Percentiles rank a stretch among this genome's conserved stretches.
These are phyloP conservation scores for Elephantulus edwardii DNA, from an alignment of 2,113 vertebrate genomes.

Conservation along the genomic window DNA sequence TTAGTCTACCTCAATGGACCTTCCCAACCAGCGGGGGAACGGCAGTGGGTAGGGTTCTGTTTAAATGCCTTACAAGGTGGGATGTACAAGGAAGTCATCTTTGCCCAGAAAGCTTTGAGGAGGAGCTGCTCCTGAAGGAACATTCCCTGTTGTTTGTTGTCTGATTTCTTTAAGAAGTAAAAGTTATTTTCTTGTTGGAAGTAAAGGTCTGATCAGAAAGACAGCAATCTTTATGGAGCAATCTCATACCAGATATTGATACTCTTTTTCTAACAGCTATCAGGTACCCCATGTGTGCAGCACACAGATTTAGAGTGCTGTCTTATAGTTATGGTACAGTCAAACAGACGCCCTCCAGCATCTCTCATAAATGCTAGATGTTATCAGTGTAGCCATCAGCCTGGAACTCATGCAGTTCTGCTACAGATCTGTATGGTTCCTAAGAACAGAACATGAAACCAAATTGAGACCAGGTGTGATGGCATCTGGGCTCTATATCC, in stretches of 20 bases:
- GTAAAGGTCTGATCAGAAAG: too few relatives aligned
- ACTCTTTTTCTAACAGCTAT: not conserved
- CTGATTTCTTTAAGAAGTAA: not conserved
- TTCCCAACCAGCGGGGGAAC: too few relatives aligned
- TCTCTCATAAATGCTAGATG: not conserved
- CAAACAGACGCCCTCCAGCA: not conserved
- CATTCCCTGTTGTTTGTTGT: not conserved
- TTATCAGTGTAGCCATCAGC: not conserved
- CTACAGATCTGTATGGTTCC: not conserved
- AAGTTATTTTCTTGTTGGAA: not conserved
- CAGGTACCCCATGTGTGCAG: not conserved
- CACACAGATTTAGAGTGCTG: not conserved
- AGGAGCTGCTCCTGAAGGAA: not conserved
- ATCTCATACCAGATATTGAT: too few relatives aligned
- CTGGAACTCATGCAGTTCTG: not conserved
- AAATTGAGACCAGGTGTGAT: slow-evolving; percentile 1
- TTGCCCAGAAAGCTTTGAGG: not conserved
- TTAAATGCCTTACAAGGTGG: not conserved
- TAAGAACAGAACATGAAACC: not conserved
- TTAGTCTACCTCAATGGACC: not conserved
- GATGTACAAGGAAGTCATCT: not conserved
- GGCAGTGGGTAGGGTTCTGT: too few relatives aligned
- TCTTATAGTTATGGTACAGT: not conserved
- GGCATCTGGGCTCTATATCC: not conserved
- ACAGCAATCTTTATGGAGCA: too few relatives aligned